Evolutionary conservation across 2,888 invertebrate genomes (phyloP).

Genomic region (Flexamia atlantica): DNA sequence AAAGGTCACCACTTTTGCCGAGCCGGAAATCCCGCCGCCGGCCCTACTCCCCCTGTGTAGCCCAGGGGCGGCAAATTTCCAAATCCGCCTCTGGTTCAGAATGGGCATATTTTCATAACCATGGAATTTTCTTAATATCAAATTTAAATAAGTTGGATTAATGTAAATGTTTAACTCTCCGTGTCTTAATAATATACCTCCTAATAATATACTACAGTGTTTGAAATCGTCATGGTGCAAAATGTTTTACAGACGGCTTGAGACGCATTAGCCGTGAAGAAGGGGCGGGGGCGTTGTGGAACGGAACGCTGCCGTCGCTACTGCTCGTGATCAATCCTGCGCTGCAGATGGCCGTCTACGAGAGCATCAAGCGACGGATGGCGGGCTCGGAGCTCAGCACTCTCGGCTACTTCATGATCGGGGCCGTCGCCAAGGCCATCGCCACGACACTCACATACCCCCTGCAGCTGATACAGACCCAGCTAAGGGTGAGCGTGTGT

Average conservation of each 20-base stretch:
- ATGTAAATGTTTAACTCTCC: too few species aligned
- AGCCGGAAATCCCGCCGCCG: too few species aligned
- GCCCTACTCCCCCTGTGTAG: too few species aligned
- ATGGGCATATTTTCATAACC: too few species aligned
- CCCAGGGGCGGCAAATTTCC: too few species aligned
- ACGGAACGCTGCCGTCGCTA: constrained; percentile 90
- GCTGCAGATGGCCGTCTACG: constrained; percentile 95
- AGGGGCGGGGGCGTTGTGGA: constrained; percentile 88
- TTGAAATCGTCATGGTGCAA: too few species aligned
- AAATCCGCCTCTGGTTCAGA: too few species aligned
- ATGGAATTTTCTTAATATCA: too few species aligned
- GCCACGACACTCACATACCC: constrained; percentile 95
- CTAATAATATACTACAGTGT: too few species aligned
- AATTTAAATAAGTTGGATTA: too few species aligned
- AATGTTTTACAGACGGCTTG: constrained; percentile 83
- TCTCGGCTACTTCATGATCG: constrained; percentile 83
- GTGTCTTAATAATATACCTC: too few species aligned
- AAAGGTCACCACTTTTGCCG: too few species aligned
- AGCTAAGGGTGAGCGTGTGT: constrained; percentile 80
- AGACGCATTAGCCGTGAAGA: constrained; percentile 84
- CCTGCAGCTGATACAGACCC: constrained; percentile 90
- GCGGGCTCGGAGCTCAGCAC: constrained; percentile 77
- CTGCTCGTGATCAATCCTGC: constrained; percentile 93
- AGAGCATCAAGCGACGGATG: constrained; percentile 86
- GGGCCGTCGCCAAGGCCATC: constrained; percentile 91